phyloP scores from a whole-genome alignment of 2,797 vertebrate genomes.

The Aphelocoma californica region DNA sequence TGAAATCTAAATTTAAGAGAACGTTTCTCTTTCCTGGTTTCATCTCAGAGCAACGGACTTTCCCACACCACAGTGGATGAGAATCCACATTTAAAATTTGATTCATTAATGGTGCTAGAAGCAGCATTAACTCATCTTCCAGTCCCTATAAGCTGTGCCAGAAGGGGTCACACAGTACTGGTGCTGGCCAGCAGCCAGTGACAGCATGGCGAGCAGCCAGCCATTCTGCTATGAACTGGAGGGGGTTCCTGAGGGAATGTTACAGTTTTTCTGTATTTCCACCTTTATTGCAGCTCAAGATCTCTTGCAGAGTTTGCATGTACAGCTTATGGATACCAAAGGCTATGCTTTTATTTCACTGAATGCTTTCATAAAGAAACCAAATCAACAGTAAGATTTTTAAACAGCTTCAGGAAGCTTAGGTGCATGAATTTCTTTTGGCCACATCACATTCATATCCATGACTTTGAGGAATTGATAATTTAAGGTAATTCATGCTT shows the following conservation, averaged over 20 bases:
- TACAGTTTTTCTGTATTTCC: neutral
- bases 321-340: neutral
- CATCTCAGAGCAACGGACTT: neutral
- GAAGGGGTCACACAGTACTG: neutral
- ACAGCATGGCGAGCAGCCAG: neutral
- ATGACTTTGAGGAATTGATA: neutral
- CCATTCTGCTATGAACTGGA: neutral
- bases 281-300: neutral
- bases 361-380: neutral
- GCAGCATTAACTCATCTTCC: constrained; percentile 35
- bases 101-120: neutral
- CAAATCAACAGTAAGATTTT: neutral
- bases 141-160: neutral
- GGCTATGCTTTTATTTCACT: neutral
- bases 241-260: neutral
- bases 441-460: neutral
- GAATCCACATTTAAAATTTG: neutral
- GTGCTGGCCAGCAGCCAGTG: constrained; percentile 32
- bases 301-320: neutral
- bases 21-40: neutral
- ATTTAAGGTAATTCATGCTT: neutral
- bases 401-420: neutral
- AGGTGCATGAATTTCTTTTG: neutral
- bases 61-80: neutral
- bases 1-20: neutral